These are phyloP conservation scores for Esox lucius DNA, from an alignment of 2,797 vertebrate species.

Conservation along the genomic window DNA sequence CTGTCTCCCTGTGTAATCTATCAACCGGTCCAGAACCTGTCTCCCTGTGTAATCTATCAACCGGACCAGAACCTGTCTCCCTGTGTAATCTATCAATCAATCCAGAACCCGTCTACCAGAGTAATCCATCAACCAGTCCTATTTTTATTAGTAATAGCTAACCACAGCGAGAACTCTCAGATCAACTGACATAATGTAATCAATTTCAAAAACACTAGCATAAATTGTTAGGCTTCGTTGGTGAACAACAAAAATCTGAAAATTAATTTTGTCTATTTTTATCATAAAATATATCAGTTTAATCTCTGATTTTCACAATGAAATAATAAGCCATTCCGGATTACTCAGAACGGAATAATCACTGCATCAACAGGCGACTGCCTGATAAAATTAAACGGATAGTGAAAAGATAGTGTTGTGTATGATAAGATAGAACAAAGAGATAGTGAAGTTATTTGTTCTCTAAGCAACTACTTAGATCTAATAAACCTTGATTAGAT, in stretches of 20 bases:
- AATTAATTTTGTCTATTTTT: neutral
- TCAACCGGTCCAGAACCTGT: too few species aligned
- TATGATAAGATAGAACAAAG: constrained; percentile 13
- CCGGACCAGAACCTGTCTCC: neutral
- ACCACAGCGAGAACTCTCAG: neutral
- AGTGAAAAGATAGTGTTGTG: neutral
- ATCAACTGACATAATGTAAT: neutral
- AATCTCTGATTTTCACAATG: neutral
- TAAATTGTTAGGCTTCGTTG: neutral
- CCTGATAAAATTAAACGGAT: neutral
- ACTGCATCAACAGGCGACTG: neutral
- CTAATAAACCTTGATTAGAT: constrained; percentile 50
- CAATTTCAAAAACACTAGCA: neutral
- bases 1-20: too few species aligned
- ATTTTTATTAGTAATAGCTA: constrained; percentile 1
- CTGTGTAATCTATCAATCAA: too few species aligned
- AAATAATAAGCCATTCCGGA: neutral
- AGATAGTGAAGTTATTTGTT: neutral
- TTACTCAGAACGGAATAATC: neutral
- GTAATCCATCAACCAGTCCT: neutral
- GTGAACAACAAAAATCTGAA: neutral
- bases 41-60: neutral
- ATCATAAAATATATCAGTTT: neutral
- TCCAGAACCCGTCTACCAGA: too few species aligned
- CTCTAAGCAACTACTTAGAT: too few species aligned